These are phyloP conservation scores for Phoebastria nigripes DNA, from an alignment of 2,797 vertebrate genomes.

Conservation along the genomic window DNA sequence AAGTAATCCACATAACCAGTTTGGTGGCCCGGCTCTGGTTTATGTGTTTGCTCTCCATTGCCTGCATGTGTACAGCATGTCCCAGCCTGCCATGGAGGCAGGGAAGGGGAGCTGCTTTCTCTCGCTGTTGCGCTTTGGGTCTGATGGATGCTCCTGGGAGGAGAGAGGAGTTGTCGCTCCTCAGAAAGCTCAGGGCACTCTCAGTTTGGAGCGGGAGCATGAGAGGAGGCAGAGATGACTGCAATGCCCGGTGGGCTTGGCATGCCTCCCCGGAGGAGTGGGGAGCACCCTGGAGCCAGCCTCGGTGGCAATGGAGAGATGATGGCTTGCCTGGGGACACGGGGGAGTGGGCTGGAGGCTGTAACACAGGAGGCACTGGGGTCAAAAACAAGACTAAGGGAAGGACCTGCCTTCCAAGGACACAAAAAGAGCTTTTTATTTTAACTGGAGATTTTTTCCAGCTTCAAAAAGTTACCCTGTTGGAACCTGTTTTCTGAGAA, in stretches of 20 bases:
- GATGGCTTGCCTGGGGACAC: neutral
- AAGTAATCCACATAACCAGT: neutral
- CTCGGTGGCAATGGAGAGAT: neutral
- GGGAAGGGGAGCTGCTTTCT: neutral
- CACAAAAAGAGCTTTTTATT: neutral
- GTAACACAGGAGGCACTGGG: neutral
- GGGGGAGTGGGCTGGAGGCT: neutral
- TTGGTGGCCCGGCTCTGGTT: neutral
- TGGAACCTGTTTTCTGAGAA: neutral
- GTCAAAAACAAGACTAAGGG: neutral
- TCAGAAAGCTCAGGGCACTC: neutral
- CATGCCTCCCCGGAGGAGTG: neutral
- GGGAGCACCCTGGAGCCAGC: neutral
- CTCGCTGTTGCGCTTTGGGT: neutral
- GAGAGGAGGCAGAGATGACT: neutral
- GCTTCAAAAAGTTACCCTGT: neutral
- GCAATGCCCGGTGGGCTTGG: neutral
- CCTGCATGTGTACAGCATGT: fast-evolving
- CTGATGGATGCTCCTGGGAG: neutral
- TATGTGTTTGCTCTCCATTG: neutral
- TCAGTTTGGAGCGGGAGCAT: neutral
- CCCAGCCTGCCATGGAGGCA: fast-evolving
- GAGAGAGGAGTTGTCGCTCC: neutral
- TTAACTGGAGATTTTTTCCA: neutral
- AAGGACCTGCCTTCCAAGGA: neutral